Evolutionary conservation across 2,113 vertebrate genomes (phyloP).

Genomic region (Cathartes aura): DNA sequence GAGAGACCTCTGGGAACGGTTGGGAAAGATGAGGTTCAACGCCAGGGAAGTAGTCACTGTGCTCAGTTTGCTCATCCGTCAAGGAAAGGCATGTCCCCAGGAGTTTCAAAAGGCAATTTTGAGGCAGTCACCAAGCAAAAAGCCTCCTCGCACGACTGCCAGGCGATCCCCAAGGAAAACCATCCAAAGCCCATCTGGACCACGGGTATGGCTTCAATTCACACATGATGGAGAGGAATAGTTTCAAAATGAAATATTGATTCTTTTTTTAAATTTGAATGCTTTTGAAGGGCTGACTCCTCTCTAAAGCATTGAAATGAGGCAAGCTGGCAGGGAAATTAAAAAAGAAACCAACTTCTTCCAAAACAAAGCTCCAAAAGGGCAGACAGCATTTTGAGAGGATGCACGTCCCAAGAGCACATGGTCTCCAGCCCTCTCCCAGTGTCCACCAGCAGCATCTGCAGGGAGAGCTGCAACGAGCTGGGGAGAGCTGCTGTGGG

Average conservation of each 20-base stretch:
- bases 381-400: neutral
- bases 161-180: neutral
- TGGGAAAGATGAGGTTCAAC: neutral
- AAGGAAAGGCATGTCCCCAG: neutral
- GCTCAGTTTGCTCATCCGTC: neutral
- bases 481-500: neutral
- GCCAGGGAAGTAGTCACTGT: neutral
- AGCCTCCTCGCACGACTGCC: accelerated
- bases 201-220: neutral
- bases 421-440: neutral
- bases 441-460: neutral
- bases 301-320: neutral
- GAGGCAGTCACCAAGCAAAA: neutral
- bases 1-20: neutral
- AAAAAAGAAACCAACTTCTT: neutral
- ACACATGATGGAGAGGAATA: neutral
- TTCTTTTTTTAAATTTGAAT: neutral
- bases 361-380: neutral
- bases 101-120: neutral
- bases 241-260: neutral
- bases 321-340: neutral
- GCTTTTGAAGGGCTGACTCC: neutral
- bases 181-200: neutral
- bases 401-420: neutral
- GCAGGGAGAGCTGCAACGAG: neutral